A percentile compares a stretch with the other conserved stretches of the same genome.
phyloP scores from a whole-genome alignment of 1,140 invertebrate genomes.

The Penaeus chinensis region DNA sequence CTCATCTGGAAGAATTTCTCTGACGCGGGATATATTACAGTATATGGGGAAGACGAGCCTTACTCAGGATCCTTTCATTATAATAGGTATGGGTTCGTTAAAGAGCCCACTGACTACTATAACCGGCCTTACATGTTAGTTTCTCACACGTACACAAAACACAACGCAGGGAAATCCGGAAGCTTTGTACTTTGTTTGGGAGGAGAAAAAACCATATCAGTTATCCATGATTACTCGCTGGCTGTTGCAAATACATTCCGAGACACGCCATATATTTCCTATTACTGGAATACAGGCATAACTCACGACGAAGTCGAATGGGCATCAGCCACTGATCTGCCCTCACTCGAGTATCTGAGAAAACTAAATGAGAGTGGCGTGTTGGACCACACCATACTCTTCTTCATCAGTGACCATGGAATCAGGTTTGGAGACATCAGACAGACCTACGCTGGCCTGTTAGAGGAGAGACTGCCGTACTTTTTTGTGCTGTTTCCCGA shows the following conservation, averaged over 20 bases:
- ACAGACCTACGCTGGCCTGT: constrained; percentile 82
- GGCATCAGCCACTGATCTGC: not conserved
- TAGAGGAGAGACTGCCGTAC: constrained; percentile 91
- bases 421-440: constrained; percentile 85
- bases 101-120: constrained; percentile 70
- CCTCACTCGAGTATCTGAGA: not conserved
- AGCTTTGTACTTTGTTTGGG: not conserved
- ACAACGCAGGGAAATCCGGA: not conserved
- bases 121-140: constrained; percentile 65
- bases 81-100: constrained; percentile 68
- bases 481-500: constrained; percentile 83
- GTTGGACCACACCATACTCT: constrained; percentile 73
- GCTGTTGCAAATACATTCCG: not conserved
- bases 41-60: constrained; percentile 71
- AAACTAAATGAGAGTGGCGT: constrained; percentile 63
- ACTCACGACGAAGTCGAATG: not conserved
- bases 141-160: constrained; percentile 1
- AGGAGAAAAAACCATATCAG: not conserved
- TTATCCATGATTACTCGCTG: constrained; percentile 20
- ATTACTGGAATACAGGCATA: not conserved
- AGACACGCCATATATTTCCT: not conserved
- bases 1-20: constrained; percentile 72
- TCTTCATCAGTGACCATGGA: constrained; percentile 93
- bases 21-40: constrained; percentile 68
- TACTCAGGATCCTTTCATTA: constrained; percentile 71